Evolutionary conservation across 1,140 invertebrate genomes (phyloP).

Genomic region (Colletes latitarsis): DNA sequence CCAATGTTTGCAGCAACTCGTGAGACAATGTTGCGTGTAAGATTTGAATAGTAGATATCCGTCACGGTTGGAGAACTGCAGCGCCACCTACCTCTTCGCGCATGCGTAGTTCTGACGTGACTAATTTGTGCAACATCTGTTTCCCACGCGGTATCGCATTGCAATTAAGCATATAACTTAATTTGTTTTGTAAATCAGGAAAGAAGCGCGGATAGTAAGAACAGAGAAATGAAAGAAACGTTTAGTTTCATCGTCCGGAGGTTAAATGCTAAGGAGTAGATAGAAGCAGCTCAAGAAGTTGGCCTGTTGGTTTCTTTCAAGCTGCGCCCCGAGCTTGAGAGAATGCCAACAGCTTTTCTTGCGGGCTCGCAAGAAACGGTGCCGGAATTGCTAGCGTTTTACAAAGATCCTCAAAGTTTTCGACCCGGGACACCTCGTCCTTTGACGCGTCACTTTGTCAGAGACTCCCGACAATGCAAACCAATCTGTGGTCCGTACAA

Average conservation of each 20-base stretch:
- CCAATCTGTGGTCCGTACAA: slow-evolving; percentile 26
- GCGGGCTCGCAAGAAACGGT: slow-evolving; percentile 23
- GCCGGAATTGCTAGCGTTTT: slow-evolving; percentile 31
- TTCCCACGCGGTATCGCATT: too few species aligned
- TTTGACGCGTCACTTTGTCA: slow-evolving; percentile 19
- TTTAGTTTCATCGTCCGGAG: slow-evolving; percentile 30
- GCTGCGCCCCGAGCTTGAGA: slow-evolving; percentile 7
- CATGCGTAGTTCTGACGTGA: too few species aligned
- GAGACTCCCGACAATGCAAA: slow-evolving; percentile 22
- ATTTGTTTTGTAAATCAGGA: too few species aligned
- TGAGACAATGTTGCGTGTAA: neutral
- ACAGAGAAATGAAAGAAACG: slow-evolving; percentile 11
- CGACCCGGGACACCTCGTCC: slow-evolving; percentile 21
- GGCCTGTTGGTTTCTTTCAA: neutral
- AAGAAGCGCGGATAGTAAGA: neutral
- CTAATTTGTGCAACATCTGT: too few species aligned
- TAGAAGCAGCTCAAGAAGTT: slow-evolving; percentile 25
- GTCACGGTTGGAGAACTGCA: too few species aligned
- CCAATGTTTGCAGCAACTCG: neutral
- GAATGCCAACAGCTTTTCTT: slow-evolving; percentile 41
- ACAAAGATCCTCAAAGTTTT: slow-evolving; percentile 45
- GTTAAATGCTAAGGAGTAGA: slow-evolving; percentile 4
- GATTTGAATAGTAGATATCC: neutral
- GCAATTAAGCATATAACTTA: too few species aligned
- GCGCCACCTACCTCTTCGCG: too few species aligned